Conservation (phyloP, 2,888 invertebrate genomes). For the Calliopum simillimum region DNA sequence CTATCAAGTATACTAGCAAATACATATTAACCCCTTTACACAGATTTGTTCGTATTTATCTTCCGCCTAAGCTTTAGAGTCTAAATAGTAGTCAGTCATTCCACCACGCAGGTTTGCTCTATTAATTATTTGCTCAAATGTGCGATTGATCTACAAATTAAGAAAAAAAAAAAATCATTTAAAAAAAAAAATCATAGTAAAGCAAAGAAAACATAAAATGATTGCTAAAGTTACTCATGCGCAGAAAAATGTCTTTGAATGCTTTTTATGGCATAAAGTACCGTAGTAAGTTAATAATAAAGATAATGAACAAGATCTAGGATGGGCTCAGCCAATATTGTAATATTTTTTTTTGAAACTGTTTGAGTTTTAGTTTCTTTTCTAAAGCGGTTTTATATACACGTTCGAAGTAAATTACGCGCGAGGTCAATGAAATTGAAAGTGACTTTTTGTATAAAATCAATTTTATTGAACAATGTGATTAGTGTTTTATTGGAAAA, state of each 20-base stretch:
- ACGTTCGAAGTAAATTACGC: not conserved
- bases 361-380: not conserved
- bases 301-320: too few species aligned
- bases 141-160: not conserved
- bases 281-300: not conserved
- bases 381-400: not conserved
- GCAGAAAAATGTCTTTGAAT: conserved; percentile 4
- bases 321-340: too few species aligned
- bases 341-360: not conserved
- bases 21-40: too few species aligned
- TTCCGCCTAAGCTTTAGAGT: too few species aligned
- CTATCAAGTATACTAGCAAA: too few species aligned
- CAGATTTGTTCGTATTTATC: too few species aligned
- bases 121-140: not conserved
- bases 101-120: not conserved
- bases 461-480: too few species aligned
- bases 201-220: not conserved
- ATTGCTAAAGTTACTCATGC: not conserved
- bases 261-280: not conserved
- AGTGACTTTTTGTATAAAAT: too few species aligned
- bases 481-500: too few species aligned
- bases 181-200: not conserved
- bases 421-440: not conserved
- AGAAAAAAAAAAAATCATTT: too few species aligned
- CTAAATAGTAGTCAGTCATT: too few species aligned